Base-by-base conservation (phyloP, 2,888 invertebrate genomes). In the Cremastobaeus sp. region DNA sequence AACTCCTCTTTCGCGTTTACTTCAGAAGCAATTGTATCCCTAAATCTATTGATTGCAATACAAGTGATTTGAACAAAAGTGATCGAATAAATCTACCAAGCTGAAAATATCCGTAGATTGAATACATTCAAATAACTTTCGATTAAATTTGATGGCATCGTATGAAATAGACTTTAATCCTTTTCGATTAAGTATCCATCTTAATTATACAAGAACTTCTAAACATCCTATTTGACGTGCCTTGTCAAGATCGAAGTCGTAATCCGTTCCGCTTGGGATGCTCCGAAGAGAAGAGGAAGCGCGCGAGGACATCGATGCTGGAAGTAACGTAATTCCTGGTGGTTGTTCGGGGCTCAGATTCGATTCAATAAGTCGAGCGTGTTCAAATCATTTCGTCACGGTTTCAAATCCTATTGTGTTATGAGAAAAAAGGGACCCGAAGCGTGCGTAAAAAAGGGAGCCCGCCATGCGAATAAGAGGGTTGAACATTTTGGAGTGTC, bases 261-360 rank as follows among this genome's bases (percentile, higher is more conserved):
- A 70, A 69, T 70, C 55, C 74, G 59, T 65, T 70, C 48, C 55
- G 48, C 50, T 62, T 57, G 70, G 35, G 30, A 57, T 62, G 35
- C 43, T 43, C 15, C 18, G 55, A 55, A 65, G 65, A 43, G 55
- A 66, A 66, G 54, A 74, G 74, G 65, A 74, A 70, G 60, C 50
- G 37, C 17, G 64, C 39, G 34, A 69, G 74, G 69, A 65, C 69
- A 65, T 59, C 45, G 64, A 73, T 64, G 64, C 52, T 69, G 73
- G 64, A 74, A 74, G 59, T 74, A 69, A 74, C 59, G 69, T 65
- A 64, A 64, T 74, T 74, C 45, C 54, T 68, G 57, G 28, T 68
- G 64, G 68, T 64, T 69, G 59, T 69, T 54, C 50, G 25, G 64
- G 47, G 52, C 41, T 62, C 52, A 32, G 34, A 68, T 74, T 68